These are phyloP conservation scores for Phodopus roborovskii DNA, from an alignment of 2,113 vertebrate genomes.

Conservation along the genomic window DNA sequence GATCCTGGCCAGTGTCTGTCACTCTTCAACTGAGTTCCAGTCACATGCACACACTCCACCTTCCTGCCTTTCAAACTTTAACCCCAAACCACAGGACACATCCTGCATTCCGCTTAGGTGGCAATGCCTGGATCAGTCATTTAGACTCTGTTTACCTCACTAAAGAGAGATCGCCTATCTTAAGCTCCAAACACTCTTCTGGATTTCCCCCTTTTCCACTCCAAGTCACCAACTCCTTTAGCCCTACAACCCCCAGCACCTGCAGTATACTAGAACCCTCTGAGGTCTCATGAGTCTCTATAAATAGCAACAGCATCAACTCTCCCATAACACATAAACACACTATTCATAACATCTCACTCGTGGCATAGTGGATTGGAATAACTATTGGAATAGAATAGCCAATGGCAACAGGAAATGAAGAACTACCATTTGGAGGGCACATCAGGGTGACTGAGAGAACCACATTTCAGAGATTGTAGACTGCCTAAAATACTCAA, in stretches of 20 bases:
- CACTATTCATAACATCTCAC: conserved; percentile 55
- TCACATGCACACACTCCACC: background rate
- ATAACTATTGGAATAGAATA: background rate
- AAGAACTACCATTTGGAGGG: background rate
- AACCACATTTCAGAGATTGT: conserved; percentile 18
- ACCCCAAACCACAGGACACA: background rate
- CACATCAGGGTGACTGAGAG: conserved; percentile 29
- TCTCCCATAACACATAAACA: conserved; percentile 32
- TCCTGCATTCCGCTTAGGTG: background rate
- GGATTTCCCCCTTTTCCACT: background rate
- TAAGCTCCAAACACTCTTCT: rapidly evolving
- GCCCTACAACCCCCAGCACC: background rate
- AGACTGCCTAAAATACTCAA: background rate
- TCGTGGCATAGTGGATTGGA: conserved; percentile 36
- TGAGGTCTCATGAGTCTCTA: conserved; percentile 44
- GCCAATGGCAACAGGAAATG: background rate
- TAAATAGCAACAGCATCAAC: conserved; percentile 67
- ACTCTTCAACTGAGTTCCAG: background rate
- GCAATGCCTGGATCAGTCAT: background rate
- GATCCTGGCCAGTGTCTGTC: background rate
- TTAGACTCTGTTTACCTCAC: rapidly evolving
- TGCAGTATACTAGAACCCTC: background rate
- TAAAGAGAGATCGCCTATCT: background rate
- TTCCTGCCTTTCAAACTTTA: conserved; percentile 12
- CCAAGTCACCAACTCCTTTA: conserved; percentile 42